Evolutionary conservation across 2,797 vertebrate species (phyloP).

Genomic region (Valencia hispanica): DNA sequence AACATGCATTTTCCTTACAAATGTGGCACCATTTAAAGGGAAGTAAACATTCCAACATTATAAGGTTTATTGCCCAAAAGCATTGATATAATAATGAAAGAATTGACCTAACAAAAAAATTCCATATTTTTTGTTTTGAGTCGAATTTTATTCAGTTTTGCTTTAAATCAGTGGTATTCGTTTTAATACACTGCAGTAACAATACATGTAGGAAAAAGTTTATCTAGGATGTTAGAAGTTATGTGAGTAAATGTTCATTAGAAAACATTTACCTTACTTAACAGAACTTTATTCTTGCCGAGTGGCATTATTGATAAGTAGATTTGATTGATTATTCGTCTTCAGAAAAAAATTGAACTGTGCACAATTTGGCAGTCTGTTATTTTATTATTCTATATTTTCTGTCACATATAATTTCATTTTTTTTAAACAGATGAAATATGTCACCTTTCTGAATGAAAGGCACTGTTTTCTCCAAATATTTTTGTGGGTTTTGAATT

Average conservation of each 20-base stretch:
- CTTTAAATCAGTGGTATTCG: neutral
- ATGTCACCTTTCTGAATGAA: conserved; percentile 52
- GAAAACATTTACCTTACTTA: neutral
- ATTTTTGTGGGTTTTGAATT: conserved; percentile 61
- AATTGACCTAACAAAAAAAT: no score
- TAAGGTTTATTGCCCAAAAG: no score
- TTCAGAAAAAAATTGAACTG: conserved; percentile 36
- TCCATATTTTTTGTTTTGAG: no score
- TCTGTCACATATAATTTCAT: conserved; percentile 39
- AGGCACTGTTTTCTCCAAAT: conserved; percentile 52
- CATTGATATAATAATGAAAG: no score
- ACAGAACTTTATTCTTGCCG: neutral
- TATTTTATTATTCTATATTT: conserved; percentile 50
- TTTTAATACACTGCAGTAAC: no score
- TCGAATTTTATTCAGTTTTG: no score
- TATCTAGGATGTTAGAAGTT: no score
- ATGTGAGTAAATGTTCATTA: neutral
- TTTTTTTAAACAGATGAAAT: conserved; percentile 59
- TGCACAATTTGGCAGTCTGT: conserved; percentile 29
- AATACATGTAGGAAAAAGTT: no score
- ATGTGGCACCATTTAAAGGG: no score
- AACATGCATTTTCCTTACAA: no score
- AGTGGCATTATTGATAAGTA: neutral
- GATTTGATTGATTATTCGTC: conserved; percentile 16
- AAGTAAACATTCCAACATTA: no score